Evolutionary conservation across 2,113 vertebrate genomes (phyloP).

Genomic region (Falcunculus frontatus): DNA sequence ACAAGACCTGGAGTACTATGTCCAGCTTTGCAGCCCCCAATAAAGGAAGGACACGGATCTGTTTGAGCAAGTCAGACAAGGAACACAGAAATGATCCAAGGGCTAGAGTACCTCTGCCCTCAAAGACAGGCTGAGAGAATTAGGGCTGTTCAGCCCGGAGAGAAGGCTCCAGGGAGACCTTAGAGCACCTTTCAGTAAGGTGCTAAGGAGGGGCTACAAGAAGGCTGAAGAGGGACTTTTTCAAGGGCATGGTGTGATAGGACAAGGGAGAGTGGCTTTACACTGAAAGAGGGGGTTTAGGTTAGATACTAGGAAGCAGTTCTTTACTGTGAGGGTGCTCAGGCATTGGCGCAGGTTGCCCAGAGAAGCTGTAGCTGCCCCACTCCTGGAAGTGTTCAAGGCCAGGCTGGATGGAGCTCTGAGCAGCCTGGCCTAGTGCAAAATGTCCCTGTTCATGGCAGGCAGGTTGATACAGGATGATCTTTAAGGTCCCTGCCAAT

Average conservation of each 20-base stretch:
- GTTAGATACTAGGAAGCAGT: background rate
- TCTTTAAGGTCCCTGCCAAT: background rate
- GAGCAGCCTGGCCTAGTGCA: background rate
- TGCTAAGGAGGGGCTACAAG: too few species aligned
- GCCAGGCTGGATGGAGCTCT: background rate
- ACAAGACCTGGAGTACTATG: fast-evolving
- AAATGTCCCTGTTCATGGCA: background rate
- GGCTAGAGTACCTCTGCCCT: background rate
- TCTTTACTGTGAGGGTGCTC: background rate
- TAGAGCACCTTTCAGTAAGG: too few species aligned
- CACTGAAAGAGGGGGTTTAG: background rate
- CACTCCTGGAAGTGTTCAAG: background rate
- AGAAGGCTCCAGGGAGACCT: background rate
- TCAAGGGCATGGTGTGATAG: background rate
- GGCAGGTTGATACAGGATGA: background rate
- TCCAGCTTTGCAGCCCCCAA: background rate
- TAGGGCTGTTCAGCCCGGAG: background rate
- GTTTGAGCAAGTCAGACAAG: background rate
- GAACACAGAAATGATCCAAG: background rate
- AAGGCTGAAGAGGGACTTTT: background rate
- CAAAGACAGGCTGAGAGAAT: background rate
- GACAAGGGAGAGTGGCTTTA: background rate
- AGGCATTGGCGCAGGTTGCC: background rate
- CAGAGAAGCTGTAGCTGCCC: background rate
- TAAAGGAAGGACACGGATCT: background rate